Percentiles rank a stretch among this genome's conserved stretches.
Conservation (phyloP, 2,113 vertebrate species). For the Macroglossus sobrinus region DNA sequence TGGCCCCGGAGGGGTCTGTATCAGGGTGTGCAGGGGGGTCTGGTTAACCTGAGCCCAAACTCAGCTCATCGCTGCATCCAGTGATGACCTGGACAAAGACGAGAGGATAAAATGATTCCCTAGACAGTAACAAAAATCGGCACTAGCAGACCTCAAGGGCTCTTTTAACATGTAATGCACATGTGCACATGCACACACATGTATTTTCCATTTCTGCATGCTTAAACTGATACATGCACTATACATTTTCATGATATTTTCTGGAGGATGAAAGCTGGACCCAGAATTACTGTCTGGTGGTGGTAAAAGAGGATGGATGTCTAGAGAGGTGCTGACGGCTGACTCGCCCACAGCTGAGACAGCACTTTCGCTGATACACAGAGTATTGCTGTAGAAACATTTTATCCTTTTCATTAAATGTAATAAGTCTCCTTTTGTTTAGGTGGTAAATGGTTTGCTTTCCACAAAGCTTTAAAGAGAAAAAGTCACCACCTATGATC, state of each 20-base stretch:
- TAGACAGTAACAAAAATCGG: background rate
- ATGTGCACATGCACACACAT: background rate
- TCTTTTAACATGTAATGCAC: background rate
- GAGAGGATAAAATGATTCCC: background rate
- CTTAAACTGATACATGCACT: background rate
- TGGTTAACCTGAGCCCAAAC: background rate
- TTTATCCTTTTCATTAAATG: conserved; percentile 2
- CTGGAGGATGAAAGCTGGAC: background rate
- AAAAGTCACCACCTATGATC: background rate
- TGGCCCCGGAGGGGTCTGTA: background rate
- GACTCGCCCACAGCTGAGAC: background rate
- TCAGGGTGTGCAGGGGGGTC: background rate
- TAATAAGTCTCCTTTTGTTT: background rate
- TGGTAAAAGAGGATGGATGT: background rate
- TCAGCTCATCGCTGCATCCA: background rate
- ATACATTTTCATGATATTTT: background rate
- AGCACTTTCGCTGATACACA: background rate
- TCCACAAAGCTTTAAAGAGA: conserved; percentile 5
- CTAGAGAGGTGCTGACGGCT: rapidly evolving
- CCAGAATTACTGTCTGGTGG: rapidly evolving
- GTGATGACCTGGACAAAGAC: background rate
- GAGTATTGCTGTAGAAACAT: background rate
- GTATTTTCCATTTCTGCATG: background rate
- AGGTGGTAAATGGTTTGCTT: background rate
- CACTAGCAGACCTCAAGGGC: background rate